Conservation (phyloP, 2,888 invertebrate species). For the Bembecia ichneumoniformis region DNA sequence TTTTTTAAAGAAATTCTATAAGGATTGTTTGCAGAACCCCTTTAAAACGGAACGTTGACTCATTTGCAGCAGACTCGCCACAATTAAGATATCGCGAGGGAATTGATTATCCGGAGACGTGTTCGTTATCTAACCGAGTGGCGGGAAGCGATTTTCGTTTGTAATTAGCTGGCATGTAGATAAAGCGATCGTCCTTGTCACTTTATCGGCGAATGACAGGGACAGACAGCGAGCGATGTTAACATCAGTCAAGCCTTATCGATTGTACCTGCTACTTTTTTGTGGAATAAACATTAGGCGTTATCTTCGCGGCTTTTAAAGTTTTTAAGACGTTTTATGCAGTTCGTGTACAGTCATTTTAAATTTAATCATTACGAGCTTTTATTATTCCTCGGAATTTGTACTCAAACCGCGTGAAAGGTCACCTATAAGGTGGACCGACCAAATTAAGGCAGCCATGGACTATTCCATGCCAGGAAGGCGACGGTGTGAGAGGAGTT, state of each 20-base stretch:
- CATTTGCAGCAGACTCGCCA: slow-evolving; percentile 3
- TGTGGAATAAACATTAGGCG: too few species aligned
- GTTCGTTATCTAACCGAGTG: slow-evolving; percentile 8
- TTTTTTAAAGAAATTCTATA: too few species aligned
- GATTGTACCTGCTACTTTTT: not conserved
- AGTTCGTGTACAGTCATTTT: too few species aligned
- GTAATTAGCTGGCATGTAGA: slow-evolving; percentile 37
- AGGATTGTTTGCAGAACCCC: not conserved
- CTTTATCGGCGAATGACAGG: not conserved
- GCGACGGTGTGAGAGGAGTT: too few species aligned
- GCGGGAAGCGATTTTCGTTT: slow-evolving; percentile 46
- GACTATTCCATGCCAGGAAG: too few species aligned
- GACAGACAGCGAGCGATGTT: not conserved
- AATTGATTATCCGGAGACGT: slow-evolving; percentile 31
- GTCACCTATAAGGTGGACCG: too few species aligned
- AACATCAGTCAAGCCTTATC: not conserved
- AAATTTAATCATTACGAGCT: too few species aligned
- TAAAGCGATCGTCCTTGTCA: slow-evolving; percentile 1
- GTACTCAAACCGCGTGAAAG: too few species aligned
- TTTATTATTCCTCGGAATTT: too few species aligned
- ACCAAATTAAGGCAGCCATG: too few species aligned
- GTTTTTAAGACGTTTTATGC: too few species aligned
- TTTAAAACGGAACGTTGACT: not conserved
- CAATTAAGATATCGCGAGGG: slow-evolving; percentile 48
- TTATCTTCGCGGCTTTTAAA: too few species aligned